Percentiles rank a stretch among this genome's conserved stretches.
phyloP scores from a whole-genome alignment of 2,113 vertebrate species.

The Aythya baeri region DNA sequence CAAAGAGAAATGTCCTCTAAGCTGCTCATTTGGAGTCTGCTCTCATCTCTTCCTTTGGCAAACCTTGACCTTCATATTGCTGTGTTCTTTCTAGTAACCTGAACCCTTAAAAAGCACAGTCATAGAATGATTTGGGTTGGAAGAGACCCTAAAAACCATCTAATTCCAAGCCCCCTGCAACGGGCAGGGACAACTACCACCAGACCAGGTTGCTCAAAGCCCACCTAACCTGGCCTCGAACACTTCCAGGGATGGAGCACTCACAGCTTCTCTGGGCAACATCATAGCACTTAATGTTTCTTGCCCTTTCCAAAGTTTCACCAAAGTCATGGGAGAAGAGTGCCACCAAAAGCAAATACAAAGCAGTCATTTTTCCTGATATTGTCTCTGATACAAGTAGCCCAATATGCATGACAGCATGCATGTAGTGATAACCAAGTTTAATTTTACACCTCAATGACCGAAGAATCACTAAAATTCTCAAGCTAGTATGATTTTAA shows the following conservation, averaged over 20 bases:
- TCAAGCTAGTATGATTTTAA: background rate
- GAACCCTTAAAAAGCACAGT: background rate
- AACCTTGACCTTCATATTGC: background rate
- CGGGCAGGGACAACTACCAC: too few species aligned
- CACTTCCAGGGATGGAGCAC: too few species aligned
- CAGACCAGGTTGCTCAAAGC: too few species aligned
- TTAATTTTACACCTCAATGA: background rate
- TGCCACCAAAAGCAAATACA: background rate
- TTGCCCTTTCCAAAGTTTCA: background rate
- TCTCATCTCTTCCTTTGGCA: background rate
- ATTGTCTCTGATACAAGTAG: background rate
- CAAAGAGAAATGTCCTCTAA: background rate
- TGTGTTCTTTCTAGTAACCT: background rate
- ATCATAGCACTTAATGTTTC: background rate
- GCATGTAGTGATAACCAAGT: background rate
- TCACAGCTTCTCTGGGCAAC: background rate
- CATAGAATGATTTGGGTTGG: too few species aligned
- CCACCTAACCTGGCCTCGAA: too few species aligned
- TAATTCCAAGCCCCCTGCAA: too few species aligned
- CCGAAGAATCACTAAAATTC: background rate
- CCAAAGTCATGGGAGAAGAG: background rate
- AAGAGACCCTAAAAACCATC: too few species aligned
- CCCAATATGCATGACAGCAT: background rate
- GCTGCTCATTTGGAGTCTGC: background rate
- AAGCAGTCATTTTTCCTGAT: background rate